Evolutionary conservation across 2,888 invertebrate genomes (phyloP), one percentile per base, ranked within the genome.

Genomic region (Abscondita cerata): DNA sequence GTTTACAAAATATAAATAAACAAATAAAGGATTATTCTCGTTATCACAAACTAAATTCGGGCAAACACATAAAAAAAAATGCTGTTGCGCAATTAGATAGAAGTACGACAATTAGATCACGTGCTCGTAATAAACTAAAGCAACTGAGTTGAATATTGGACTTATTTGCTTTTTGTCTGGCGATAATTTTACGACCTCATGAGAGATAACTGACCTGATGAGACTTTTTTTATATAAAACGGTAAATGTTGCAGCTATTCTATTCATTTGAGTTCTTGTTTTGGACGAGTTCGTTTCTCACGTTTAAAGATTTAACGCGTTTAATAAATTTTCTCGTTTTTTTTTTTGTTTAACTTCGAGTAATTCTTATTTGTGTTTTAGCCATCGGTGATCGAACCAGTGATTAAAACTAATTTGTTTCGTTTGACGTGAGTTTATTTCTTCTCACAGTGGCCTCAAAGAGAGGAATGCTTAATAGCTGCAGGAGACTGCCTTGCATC

Each of bases 401-500:
- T 25, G 25, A 4, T 25, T 25, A 25, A n/a, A 2, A 25, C 25
- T 25, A 12, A 18, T 11, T 44, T 44, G 12, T 12, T 36, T 19
- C 16, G 41, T 62, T 59, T 69, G 67, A 62, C 52, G 51, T 40
- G 53, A 36, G 36, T 50, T 59, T 56, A 52, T 67, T 71, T 69
- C 69, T 69, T 61, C 54, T 68, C 68, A 76, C 73, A 71, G 76
- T 78, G 77, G 75, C 74, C 73, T 76, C 74, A 75, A 72, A 76
- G 75, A 71, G 73, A 79, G 79, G 77, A 77, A 80, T 80, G 80
- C 78, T 78, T 75, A 89, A 85, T 84, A 87, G 87, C 84, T 88
- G 87, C 81, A n/a, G 87, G 88, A 81, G 91, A 91, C 82, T 91
- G 91, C 88, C 85, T 93, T 86, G 92, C 91, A 86, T 90, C 93